Conservation (phyloP, 2,113 vertebrate genomes). For the Pardalotus punctatus region DNA sequence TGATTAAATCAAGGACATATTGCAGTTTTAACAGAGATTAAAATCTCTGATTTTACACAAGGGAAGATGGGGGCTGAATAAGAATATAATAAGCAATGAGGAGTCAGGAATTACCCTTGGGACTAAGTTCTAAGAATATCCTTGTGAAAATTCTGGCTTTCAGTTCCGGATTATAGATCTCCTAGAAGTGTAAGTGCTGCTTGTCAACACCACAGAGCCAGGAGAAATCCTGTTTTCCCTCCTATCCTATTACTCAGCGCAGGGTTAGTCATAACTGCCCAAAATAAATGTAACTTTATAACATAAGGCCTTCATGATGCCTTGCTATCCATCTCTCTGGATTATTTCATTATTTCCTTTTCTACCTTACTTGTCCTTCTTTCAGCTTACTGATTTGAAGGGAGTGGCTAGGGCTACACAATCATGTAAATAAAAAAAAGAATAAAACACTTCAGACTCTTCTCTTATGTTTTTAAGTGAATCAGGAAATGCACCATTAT, state of each 20-base stretch:
- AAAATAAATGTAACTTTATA: slow-evolving; percentile 35
- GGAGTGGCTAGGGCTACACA: neutral
- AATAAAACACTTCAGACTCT: neutral
- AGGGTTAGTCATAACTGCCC: neutral
- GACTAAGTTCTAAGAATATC: neutral
- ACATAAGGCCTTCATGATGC: neutral
- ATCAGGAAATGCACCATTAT: neutral
- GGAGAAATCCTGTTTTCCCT: neutral
- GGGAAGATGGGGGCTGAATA: neutral
- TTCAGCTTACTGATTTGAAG: neutral
- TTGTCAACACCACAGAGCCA: neutral
- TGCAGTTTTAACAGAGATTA: neutral
- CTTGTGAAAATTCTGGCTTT: neutral
- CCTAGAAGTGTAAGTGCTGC: neutral
- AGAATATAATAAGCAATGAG: neutral
- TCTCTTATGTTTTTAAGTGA: neutral
- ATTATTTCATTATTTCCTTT: neutral
- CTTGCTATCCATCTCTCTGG: neutral
- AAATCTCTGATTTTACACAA: neutral
- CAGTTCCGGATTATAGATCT: neutral
- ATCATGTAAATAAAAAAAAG: neutral
- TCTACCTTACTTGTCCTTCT: neutral
- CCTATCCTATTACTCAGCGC: neutral
- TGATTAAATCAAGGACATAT: neutral
- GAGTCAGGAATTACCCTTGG: neutral